Conservation (phyloP, 2,797 vertebrate species). For the Monodelphis domestica region DNA sequence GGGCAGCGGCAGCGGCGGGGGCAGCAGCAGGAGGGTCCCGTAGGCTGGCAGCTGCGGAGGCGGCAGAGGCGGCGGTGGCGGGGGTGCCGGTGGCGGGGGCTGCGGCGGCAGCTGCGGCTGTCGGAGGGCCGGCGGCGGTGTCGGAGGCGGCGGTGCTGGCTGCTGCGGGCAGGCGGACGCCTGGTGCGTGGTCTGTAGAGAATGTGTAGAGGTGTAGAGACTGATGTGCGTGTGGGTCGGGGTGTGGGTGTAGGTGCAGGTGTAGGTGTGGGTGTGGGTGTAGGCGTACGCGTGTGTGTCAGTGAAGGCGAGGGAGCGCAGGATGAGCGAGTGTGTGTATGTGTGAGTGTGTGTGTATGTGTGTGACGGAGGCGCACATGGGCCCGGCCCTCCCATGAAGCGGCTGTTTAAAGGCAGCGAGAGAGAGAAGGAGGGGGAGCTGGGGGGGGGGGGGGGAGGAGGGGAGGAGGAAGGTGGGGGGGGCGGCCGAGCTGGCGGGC, state of each 20-base stretch:
- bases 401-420: slow-evolving; percentile 76
- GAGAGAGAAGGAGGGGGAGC: slow-evolving; percentile 25
- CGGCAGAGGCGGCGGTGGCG: background rate
- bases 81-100: background rate
- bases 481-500: background rate
- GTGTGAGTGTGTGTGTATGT: slow-evolving; percentile 45
- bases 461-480: too few relatives aligned
- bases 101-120: background rate
- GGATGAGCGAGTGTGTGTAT: background rate
- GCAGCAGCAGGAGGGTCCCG: background rate
- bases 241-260: background rate
- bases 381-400: slow-evolving; percentile 72
- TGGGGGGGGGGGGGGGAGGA: slow-evolving; percentile 40
- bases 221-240: background rate
- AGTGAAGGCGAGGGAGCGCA: background rate
- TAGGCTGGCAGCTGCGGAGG: background rate
- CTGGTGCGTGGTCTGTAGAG: background rate
- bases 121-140: background rate
- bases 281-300: slow-evolving; percentile 20
- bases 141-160: too few relatives aligned
- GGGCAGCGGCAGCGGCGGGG: background rate
- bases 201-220: background rate
- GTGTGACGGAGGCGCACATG: slow-evolving; percentile 74
- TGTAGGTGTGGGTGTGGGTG: slow-evolving; percentile 31
- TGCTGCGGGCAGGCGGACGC: background rate